Evolutionary conservation across 2,888 invertebrate genomes (phyloP), one percentile per base, ranked within the genome.

Genomic region (Noctuana brunneofusca): DNA sequence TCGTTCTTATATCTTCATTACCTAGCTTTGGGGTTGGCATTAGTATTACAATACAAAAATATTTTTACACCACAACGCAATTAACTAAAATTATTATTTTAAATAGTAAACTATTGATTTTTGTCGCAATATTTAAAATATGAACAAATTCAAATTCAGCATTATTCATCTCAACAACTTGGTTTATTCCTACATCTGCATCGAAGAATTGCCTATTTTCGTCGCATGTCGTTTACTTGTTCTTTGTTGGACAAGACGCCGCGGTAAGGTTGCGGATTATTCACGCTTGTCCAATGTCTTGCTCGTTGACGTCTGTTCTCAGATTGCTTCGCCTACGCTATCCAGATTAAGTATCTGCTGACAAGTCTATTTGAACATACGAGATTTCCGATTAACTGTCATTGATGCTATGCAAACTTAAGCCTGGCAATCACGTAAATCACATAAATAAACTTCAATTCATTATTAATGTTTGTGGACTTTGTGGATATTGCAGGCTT

Each of bases 291-390:
- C 70, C 64, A 64, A 58, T 66, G 64, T 67, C 66, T 68, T 55
- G 53, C 71, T 70, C 67, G 71, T 72, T 76, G 81, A 83, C 79
- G 75, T 74, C 74, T 66, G 71, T 70, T 72, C 71, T 69, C 69
- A 78, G 79, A 85, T 83, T 81, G 73, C 78, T 75, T 78, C 80
- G 84, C 84, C 81, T 78, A 81, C 83, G 78, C 76, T 71, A 71
- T 60, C 66, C 69, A 75, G 77, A 81, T 82, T 81, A 79, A 78
- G 72, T 71, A 73, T 73, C 72, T 68, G 69, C 77, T 78, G 81
- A 85, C 83, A 84, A 76, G 74, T 86, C 75, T 82, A 84, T 86
- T 80, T 81, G 78, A 77, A 72, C 71, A 60, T 63, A 64, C 69
- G 72, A 75, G 72, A 74, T 69, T 73, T 71, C 65, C 72, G 72